A percentile compares a stretch with the other conserved stretches of the same genome.
phyloP scores from a whole-genome alignment of 30 jellyfish, hydroid and myxozoan genomes.

The Turritopsis dohrnii region DNA sequence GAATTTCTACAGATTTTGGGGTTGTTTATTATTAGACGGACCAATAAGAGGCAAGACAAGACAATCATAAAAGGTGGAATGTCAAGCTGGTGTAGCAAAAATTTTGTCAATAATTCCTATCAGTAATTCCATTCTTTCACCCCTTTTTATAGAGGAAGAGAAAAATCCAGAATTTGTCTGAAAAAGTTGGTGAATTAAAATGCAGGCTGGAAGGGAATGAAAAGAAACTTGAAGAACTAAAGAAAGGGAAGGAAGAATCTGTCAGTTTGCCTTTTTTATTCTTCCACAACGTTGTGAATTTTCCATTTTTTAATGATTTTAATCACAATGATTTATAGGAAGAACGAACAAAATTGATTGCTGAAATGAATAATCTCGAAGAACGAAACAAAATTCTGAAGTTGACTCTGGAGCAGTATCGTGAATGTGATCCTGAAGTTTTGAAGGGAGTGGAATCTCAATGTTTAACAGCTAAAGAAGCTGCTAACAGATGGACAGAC shows the following conservation, averaged over 20 bases:
- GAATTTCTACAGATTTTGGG: no score
- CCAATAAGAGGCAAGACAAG: no score
- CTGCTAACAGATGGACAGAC: conserved; percentile 99
- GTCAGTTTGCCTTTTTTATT: no score
- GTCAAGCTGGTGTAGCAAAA: no score
- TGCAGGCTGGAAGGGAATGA: conserved; percentile 31
- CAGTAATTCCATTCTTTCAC: neutral
- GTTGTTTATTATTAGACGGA: no score
- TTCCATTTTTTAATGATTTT: neutral
- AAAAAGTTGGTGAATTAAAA: conserved; percentile 57
- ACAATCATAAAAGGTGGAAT: no score
- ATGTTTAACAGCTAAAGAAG: conserved; percentile 57
- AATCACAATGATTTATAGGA: conserved; percentile 47
- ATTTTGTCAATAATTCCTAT: no score
- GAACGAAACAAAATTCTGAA: conserved; percentile 40
- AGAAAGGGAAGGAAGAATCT: conserved; percentile 80
- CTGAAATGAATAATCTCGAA: conserved; percentile 31
- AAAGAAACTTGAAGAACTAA: conserved; percentile 45
- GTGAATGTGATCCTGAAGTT: conserved; percentile 97
- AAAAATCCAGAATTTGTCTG: conserved; percentile 40
- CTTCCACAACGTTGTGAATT: neutral
- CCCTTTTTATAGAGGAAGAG: conserved; percentile 49
- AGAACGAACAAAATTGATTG: conserved; percentile 50
- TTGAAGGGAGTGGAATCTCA: conserved; percentile 52
- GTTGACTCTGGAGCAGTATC: conserved; percentile 45